Base-by-base conservation (phyloP, 1,140 invertebrate species). In the Megathymus violae region DNA sequence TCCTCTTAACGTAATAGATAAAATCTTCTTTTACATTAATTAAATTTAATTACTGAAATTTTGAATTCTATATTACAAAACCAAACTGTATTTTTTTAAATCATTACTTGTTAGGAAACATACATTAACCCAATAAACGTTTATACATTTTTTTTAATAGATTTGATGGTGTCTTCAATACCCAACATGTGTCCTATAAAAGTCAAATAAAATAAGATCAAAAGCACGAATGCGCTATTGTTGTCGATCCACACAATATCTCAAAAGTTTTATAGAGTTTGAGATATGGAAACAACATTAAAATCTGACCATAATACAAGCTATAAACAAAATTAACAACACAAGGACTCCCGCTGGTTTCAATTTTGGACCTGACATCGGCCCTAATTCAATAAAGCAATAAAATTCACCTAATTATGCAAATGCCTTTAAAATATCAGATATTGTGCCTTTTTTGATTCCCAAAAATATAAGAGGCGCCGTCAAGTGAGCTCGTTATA, bases 321-420 rank as follows among this genome's bases (percentile, higher is more conserved):
- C 82, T 83, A 88, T 91, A 91, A 91, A 91, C 86, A 89, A 90
- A 89, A 90, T 90, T 90, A 90, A 91, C 86, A 91, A 91, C 86
- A 89, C 78, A 86, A 59, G 82, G 63, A 75, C 74, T 79, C 88
- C 88, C 65, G 86, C 84, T 86, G 88, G 51, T 85, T 89, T 87
- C 88, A 89, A 91, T 91, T 91, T 89, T 86, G 85, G 81, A 68
- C 51, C 85, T 88, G 88, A 91, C 86, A 89, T 88, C 81, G 86
- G 80, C 80, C 80, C 83, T 91, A 91, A 91, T 91, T 91, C 88
- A 91, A 91, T 91, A 91, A 89, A 91, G 88, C 85, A 81, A 91
- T 91, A 91, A 91, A 91, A 89, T 89, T 88, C 86, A 91, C 88
- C 88, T 91, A 91, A 91, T 91, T 89, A 91, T 91, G 88, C 82